A percentile compares a stretch with the other conserved stretches of the same genome.
Evolutionary conservation across 1,140 invertebrate genomes (phyloP).

Genomic region (Philopotamus ludificatus): DNA sequence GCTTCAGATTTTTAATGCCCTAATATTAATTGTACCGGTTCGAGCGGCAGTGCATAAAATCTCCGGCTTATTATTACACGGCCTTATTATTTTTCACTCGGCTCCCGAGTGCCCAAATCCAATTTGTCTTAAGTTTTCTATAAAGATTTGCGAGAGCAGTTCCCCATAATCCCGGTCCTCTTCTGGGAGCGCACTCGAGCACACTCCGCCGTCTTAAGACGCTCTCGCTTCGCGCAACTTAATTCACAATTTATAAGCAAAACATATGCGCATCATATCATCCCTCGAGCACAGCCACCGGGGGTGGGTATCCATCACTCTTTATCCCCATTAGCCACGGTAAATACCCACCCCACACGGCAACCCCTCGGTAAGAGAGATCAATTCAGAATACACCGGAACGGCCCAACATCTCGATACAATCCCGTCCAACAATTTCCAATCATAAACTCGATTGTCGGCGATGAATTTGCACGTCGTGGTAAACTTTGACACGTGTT

Average conservation of each 20-base stretch:
- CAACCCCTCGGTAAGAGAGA: neutral
- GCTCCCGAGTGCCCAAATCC: slow-evolving; percentile 16
- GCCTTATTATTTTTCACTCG: neutral
- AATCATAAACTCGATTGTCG: slow-evolving; percentile 4
- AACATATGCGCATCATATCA: slow-evolving; percentile 37
- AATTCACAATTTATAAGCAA: slow-evolving; percentile 38
- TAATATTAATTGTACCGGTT: no score
- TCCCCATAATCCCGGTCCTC: slow-evolving; percentile 16
- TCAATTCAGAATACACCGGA: no score
- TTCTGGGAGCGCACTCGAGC: neutral
- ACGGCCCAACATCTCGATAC: no score
- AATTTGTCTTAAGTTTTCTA: slow-evolving; percentile 30
- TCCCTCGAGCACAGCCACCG: neutral
- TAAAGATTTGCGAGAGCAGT: slow-evolving; percentile 22
- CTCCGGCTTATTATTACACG: neutral
- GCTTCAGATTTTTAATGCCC: no score
- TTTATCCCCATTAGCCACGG: slow-evolving; percentile 28
- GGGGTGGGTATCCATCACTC: slow-evolving; percentile 26
- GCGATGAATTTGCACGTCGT: neutral
- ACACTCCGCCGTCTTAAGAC: neutral
- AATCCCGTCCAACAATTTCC: neutral
- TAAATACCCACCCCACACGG: slow-evolving; percentile 20
- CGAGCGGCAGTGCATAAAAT: slow-evolving; percentile 7
- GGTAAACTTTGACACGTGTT: no score
- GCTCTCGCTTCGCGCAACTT: slow-evolving; percentile 19